A percentile compares a stretch with the other conserved stretches of the same genome.
Evolutionary conservation across 2,797 vertebrate genomes (phyloP).

Genomic region (Heliangelus exortis): DNA sequence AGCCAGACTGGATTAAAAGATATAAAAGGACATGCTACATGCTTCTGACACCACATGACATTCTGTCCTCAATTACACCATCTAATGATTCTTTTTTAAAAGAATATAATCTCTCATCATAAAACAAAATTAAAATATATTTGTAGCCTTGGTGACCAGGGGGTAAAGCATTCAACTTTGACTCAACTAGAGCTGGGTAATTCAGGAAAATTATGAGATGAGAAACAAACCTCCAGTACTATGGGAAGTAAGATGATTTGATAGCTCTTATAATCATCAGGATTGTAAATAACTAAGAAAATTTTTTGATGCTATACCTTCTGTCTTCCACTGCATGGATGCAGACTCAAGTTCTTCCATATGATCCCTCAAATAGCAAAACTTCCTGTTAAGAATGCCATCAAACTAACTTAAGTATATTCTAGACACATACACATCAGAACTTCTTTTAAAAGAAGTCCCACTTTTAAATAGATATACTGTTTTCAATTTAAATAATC

Average conservation of each 20-base stretch:
- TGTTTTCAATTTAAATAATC: not conserved
- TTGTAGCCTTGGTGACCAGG: not conserved
- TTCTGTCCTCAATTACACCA: not conserved
- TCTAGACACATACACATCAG: not conserved
- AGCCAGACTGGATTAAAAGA: conserved; percentile 21
- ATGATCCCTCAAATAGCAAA: not conserved
- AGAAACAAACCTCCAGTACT: not conserved
- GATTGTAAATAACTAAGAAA: not conserved
- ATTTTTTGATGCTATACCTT: not conserved
- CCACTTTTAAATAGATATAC: not conserved
- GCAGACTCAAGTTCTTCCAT: not conserved
- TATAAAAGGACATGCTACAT: not conserved
- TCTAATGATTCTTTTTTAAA: not conserved
- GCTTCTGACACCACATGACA: not conserved
- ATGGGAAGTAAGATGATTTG: not conserved
- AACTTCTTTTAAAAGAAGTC: not conserved
- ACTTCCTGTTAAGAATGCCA: not conserved
- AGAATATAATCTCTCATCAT: not conserved
- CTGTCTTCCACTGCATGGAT: not conserved
- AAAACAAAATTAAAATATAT: conserved; percentile 10
- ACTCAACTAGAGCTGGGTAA: not conserved
- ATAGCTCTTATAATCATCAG: not conserved
- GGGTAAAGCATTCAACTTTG: not conserved
- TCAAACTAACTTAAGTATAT: not conserved
- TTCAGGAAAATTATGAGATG: not conserved